Percentiles rank a stretch among this genome's conserved stretches.
Conservation (phyloP, 2,797 vertebrate genomes). For the Denticeps clupeoides region DNA sequence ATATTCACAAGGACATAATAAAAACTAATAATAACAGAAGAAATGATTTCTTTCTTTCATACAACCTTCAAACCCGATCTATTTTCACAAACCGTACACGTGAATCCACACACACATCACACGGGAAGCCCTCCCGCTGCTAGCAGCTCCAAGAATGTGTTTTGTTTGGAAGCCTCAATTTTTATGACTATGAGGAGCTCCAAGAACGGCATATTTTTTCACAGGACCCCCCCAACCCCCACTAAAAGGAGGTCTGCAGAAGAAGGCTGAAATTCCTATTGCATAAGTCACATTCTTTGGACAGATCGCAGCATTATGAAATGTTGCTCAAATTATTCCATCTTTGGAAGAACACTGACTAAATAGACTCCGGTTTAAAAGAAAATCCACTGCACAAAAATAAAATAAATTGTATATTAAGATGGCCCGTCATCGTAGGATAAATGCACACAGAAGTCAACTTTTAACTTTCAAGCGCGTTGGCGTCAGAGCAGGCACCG, state of each 20-base stretch:
- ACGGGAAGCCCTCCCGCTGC: constrained; percentile 10
- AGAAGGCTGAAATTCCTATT: constrained; percentile 13
- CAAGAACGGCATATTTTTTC: constrained; percentile 11
- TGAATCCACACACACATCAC: constrained; percentile 4
- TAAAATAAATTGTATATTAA: neutral
- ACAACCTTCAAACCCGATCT: no score
- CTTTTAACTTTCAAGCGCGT: no score
- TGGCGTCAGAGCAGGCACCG: no score
- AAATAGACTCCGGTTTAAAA: no score
- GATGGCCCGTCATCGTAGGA: neutral
- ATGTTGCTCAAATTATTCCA: constrained; percentile 16
- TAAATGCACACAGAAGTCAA: no score
- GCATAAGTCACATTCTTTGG: constrained; percentile 30
- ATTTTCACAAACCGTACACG: no score
- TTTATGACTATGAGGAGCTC: constrained; percentile 18
- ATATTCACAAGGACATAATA: no score
- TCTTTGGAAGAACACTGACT: constrained; percentile 11
- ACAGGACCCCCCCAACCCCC: no score
- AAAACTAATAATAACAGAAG: no score
- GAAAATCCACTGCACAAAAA: no score
- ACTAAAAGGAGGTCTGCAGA: no score
- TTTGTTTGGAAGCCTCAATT: constrained; percentile 20
- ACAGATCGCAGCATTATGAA: constrained; percentile 17
- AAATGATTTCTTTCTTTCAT: no score
- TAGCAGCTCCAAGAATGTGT: constrained; percentile 22